Evolutionary conservation across 2,797 vertebrate species (phyloP).

Genomic region (Taenioides sp.): DNA sequence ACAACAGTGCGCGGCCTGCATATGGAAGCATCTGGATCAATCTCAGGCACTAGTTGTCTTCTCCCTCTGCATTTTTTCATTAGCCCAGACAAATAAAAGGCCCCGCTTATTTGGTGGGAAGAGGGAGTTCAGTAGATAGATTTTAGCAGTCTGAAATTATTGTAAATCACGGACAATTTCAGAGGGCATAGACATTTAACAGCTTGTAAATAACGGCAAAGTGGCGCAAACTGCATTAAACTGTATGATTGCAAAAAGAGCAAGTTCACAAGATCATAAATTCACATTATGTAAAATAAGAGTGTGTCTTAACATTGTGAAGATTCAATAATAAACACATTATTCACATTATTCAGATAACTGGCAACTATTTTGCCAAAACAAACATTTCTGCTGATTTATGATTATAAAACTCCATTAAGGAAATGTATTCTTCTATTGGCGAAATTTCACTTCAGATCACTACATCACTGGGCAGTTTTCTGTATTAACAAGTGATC

Average conservation of each 20-base stretch:
- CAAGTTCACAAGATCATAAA: not conserved
- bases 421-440: too few relatives aligned
- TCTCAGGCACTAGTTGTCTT: conserved; percentile 63
- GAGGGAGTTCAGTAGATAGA: conserved; percentile 70
- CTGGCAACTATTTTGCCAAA: too few relatives aligned
- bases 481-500: too few relatives aligned
- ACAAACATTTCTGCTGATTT: too few relatives aligned
- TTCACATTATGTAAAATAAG: not conserved
- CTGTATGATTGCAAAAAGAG: not conserved
- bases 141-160: conserved; percentile 43
- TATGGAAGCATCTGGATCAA: conserved; percentile 73
- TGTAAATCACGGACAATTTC: not conserved
- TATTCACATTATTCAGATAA: too few relatives aligned
- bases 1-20: conserved; percentile 54
- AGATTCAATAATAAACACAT: not conserved
- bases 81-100: conserved; percentile 73
- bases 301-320: not conserved
- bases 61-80: conserved; percentile 71
- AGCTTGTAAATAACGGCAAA: conserved; percentile 1
- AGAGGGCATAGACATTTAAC: not conserved
- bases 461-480: too few relatives aligned
- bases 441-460: too few relatives aligned
- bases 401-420: too few relatives aligned
- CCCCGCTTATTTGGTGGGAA: conserved; percentile 66
- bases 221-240: not conserved